Evolutionary conservation across 2,888 invertebrate genomes (phyloP), one percentile per base, ranked within the genome.

Genomic region (Cordilura impudica): DNA sequence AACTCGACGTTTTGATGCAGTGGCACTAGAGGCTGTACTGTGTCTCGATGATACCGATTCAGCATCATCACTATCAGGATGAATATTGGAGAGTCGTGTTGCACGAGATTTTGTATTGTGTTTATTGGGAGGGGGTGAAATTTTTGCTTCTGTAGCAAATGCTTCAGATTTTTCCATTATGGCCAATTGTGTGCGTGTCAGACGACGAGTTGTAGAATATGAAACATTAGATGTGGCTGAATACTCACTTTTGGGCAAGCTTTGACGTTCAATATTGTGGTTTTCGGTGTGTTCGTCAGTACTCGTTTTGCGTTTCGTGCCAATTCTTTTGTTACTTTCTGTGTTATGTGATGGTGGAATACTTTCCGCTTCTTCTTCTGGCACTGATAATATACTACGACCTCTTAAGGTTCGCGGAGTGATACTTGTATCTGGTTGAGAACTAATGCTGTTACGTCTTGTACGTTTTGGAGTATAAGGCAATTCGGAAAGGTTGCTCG

Each of bases 151-250:
- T n/a, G 65, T 47, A 1, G 75, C 53, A 10, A 83, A 61, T 16
- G 81, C 79, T 7, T 72, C 56, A 6, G 85, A 83, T 56, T 84
- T 86, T 67, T 85, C 85, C 73, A 86, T 63, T 14, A 84, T 82
- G 16, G 85, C 84, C 60, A 84, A 58, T 71, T 87, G 87, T 2
- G 84, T 85, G 23, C 87, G 83, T 31, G 87, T 87, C 14, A 87
- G 71, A 26, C 86, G 83, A 19, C 87, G 81, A 1, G 84, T 80
- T 10, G 81, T 65, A 16, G 83, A 81, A 65, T 83, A 82, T 26
- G 71, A 53, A 14, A 51, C 14, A 0, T 72, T 47, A 8, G 74
- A 51, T 4, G 66, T 6, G n/a, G 58, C 12, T 0, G 61, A 31
- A 51, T 81, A 75, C n/a, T 82, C 81, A 12, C 14, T 54, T 74